Percentiles rank a stretch among this genome's conserved stretches.
Conservation (phyloP, 37 sponge, comb jelly and placozoan species). For the Agelas oroides region DNA sequence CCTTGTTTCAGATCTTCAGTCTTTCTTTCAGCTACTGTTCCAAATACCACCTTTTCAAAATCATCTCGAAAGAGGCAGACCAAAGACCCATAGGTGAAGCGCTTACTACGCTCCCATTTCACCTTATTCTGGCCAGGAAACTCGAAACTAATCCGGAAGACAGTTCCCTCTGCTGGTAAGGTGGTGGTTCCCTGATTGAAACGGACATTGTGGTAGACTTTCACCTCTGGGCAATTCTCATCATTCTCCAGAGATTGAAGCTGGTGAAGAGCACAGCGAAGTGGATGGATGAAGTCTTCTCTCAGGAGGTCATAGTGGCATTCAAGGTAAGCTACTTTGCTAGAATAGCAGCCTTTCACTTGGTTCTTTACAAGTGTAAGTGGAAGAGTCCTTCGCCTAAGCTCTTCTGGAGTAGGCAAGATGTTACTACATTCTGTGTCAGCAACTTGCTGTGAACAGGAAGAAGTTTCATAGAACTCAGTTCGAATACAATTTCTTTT, state of each 20-base stretch:
- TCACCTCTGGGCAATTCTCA: conserved; percentile 41
- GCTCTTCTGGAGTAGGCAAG: conserved; percentile 3
- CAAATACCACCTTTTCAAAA: conserved; percentile 44
- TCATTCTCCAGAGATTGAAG: not conserved
- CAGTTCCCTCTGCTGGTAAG: not conserved
- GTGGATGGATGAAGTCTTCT: not conserved
- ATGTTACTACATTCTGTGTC: not conserved
- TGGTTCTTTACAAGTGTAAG: not conserved
- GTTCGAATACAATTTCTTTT: not conserved
- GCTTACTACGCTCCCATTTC: conserved; percentile 59
- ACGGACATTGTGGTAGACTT: conserved; percentile 44
- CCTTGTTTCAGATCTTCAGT: conserved; percentile 39
- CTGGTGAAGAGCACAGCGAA: conserved; percentile 2
- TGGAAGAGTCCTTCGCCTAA: not conserved
- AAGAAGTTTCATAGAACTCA: not conserved
- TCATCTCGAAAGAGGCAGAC: conserved; percentile 62
- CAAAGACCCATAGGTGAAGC: conserved; percentile 64
- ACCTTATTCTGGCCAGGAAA: conserved; percentile 3
- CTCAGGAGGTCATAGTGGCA: not conserved
- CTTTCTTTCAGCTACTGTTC: conserved; percentile 66
- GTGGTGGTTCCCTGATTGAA: conserved; percentile 4
- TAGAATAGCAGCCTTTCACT: not conserved
- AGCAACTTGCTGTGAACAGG: not conserved
- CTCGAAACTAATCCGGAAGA: conserved; percentile 35
- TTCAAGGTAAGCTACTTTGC: not conserved